phyloP scores from a whole-genome alignment of 1,140 invertebrate species.

The Hermatobates lingyangjiaoensis region DNA sequence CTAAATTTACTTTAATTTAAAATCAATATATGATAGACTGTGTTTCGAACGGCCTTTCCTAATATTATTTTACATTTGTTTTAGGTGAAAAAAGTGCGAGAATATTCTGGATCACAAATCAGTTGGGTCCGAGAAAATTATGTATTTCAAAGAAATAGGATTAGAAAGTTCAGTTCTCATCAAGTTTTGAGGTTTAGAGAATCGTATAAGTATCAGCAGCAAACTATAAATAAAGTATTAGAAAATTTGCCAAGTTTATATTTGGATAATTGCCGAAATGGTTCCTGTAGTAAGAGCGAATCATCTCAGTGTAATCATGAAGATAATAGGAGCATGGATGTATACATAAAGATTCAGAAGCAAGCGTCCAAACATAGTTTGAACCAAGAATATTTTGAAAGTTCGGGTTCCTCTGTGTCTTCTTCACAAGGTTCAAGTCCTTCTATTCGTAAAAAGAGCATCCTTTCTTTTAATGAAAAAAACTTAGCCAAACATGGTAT shows the following conservation, averaged over 20 bases:
- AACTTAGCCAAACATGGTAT: background rate
- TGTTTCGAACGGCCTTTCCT: background rate
- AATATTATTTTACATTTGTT: slow-evolving; percentile 13
- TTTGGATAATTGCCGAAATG: slow-evolving; percentile 78
- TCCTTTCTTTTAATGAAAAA: background rate
- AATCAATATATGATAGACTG: too few relatives aligned
- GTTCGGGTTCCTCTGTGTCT: background rate
- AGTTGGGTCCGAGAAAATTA: slow-evolving; percentile 88
- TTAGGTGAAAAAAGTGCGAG: slow-evolving; percentile 66
- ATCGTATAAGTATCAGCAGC: slow-evolving; percentile 87
- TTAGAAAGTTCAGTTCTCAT: slow-evolving; percentile 82
- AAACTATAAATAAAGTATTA: slow-evolving; percentile 80
- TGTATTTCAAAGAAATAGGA: slow-evolving; percentile 81
- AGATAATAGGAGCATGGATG: slow-evolving; percentile 29
- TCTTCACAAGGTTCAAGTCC: background rate
- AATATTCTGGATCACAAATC: slow-evolving; percentile 73
- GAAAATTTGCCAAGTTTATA: slow-evolving; percentile 85
- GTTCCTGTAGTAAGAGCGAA: slow-evolving; percentile 61
- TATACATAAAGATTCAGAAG: slow-evolving; percentile 28
- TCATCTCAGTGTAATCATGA: slow-evolving; percentile 44
- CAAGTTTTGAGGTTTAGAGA: slow-evolving; percentile 73
- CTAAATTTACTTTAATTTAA: too few relatives aligned
- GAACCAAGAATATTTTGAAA: background rate
- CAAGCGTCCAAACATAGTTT: background rate
- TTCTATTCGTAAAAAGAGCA: background rate